phyloP scores from a whole-genome alignment of 2,797 vertebrate genomes.

The Gymnopithys bicolor region DNA sequence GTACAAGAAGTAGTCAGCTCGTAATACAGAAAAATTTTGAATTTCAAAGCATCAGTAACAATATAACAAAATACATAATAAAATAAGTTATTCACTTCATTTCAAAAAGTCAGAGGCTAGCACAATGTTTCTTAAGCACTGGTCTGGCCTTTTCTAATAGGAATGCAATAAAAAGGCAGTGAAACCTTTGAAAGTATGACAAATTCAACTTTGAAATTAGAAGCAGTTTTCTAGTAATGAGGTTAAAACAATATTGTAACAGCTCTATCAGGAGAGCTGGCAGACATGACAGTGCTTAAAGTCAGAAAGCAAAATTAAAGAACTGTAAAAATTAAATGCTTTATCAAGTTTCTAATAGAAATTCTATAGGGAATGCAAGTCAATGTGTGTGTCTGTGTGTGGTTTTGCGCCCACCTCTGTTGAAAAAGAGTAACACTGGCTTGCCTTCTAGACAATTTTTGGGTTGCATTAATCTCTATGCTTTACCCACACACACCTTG shows the following conservation, averaged over 20 bases:
- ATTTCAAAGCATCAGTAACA: not conserved
- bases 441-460: not conserved
- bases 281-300: not conserved
- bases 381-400: not conserved
- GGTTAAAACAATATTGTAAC: conserved; percentile 22
- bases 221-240: conserved; percentile 5
- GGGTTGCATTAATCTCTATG: not conserved
- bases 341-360: not conserved
- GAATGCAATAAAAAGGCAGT: not conserved
- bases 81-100: conserved; percentile 7
- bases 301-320: not conserved
- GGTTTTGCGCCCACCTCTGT: not conserved
- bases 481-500: not conserved
- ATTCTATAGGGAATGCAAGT: not conserved
- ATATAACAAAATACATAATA: not conserved
- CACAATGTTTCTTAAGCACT: conserved; percentile 2
- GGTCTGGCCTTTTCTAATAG: not conserved
- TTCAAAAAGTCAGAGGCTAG: not conserved
- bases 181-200: not conserved
- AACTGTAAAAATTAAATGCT: not conserved
- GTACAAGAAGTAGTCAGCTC: not conserved
- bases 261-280: not conserved
- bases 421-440: not conserved
- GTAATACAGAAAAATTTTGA: not conserved
- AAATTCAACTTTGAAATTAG: conserved; percentile 32